Conservation (phyloP, 2,797 vertebrate genomes). For the Pseudotriccus pelzelni region DNA sequence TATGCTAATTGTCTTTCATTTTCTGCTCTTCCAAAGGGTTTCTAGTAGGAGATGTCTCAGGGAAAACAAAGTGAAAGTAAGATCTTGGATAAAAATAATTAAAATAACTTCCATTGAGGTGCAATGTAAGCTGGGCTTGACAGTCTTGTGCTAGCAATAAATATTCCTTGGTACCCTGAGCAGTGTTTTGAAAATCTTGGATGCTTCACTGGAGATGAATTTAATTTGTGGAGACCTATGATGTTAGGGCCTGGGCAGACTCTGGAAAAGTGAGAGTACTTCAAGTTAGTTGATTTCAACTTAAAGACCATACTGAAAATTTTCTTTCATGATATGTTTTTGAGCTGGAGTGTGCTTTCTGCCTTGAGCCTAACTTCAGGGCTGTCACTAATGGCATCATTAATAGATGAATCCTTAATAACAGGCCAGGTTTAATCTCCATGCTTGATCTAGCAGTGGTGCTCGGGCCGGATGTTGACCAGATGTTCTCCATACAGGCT, state of each 20-base stretch:
- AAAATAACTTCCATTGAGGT: background rate
- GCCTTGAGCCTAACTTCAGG: background rate
- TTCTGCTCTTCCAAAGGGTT: background rate
- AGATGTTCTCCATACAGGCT: background rate
- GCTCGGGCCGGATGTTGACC: background rate
- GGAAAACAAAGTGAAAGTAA: background rate
- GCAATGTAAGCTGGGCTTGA: background rate
- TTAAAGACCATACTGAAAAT: background rate
- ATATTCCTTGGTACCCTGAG: background rate
- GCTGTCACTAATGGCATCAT: background rate
- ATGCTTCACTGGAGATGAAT: background rate
- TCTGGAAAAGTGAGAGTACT: background rate
- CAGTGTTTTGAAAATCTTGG: background rate
- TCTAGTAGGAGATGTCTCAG: background rate
- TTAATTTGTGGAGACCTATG: background rate
- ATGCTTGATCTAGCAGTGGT: background rate
- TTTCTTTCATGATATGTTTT: background rate
- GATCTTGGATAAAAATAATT: background rate
- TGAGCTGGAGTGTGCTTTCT: background rate
- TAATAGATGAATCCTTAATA: background rate
- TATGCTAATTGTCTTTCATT: slow-evolving; percentile 61
- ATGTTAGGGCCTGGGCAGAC: background rate
- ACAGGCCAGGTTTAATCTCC: background rate
- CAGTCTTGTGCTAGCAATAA: background rate
- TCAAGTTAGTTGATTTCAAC: background rate